These are phyloP conservation scores for Catharus fuscescens DNA, from an alignment of 2,113 vertebrate species.

Conservation along the genomic window DNA sequence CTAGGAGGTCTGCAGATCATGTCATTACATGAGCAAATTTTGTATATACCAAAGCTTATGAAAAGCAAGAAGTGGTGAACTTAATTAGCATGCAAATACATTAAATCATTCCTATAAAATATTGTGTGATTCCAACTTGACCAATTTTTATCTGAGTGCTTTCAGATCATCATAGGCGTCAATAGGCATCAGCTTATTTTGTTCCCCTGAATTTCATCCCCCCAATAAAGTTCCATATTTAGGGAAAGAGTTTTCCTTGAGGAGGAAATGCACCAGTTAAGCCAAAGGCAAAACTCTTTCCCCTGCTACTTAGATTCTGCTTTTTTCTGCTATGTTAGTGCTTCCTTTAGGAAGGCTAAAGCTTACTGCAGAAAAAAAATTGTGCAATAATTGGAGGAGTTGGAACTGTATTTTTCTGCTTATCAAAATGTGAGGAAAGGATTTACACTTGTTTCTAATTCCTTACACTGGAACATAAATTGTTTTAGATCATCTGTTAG, in stretches of 20 bases:
- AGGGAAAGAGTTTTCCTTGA: neutral
- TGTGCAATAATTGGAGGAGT: neutral
- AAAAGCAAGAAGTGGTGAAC: neutral
- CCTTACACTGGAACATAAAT: neutral
- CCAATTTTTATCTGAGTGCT: neutral
- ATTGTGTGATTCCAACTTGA: neutral
- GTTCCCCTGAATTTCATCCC: neutral
- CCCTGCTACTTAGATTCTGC: neutral
- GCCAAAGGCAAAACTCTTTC: neutral
- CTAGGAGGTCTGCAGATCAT: neutral
- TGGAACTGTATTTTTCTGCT: neutral
- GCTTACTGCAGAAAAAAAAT: neutral
- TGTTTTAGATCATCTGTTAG: neutral
- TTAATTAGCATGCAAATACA: neutral
- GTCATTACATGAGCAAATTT: neutral
- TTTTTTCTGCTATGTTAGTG: neutral
- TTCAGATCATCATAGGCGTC: too few relatives aligned
- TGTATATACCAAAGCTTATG: neutral
- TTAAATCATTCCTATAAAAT: neutral
- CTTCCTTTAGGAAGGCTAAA: neutral
- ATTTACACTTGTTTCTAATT: neutral
- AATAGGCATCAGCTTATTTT: neutral
- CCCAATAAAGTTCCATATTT: neutral
- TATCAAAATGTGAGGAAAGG: neutral
- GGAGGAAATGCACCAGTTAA: neutral